Evolutionary conservation across 2,113 vertebrate species (phyloP), one percentile per base, ranked within the genome.

Genomic region (Otocyon megalotis): DNA sequence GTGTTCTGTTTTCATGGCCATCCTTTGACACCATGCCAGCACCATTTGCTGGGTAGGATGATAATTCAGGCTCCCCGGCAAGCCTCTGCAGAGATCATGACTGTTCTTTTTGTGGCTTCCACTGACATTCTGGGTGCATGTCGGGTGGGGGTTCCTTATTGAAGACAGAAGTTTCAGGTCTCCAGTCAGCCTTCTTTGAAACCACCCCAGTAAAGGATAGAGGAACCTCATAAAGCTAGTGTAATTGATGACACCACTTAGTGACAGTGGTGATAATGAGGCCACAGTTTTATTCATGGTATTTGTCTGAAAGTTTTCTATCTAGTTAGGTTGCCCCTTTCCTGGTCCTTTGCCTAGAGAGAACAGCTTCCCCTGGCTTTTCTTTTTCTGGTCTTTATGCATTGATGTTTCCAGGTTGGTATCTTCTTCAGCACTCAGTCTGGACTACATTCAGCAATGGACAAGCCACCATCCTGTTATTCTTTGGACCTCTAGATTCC

Each of bases 221-320:
- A 22, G 2, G 37, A 9, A 2, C 1, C 14, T 81, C 28, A 3
- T 3, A 15, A 2, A 71, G 2, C 10, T 2, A 5, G 26, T 16
- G 6, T 48, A 28, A 10, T 2, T 16, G 12, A 7, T 28, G 9
- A 7, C 30, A 69, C 67, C 32, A 35, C 53, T 74, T 58, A n/a
- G 4, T 16, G 6, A 53, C 17, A 28, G 8, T 13, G 15, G 2
- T 48, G 69, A 50, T n/a, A 16, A 4, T 3, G 13, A 60, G 19
- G 26, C 3, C 4, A 32, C 0, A n/a, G 5, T 56, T 77, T 60
- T 22, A 28, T 24, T 53, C n/a, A 16, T 16, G 8, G 9, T 69
- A 9, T 53, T 77, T 56, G 4, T 69, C n/a, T 76, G 48, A 56
- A 76, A n/a, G 8, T 32, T 77, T 86, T 85, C 43, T 76, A 17